Evolutionary conservation across 2,888 invertebrate species (phyloP).

Genomic region (Drosophila affinis): DNA sequence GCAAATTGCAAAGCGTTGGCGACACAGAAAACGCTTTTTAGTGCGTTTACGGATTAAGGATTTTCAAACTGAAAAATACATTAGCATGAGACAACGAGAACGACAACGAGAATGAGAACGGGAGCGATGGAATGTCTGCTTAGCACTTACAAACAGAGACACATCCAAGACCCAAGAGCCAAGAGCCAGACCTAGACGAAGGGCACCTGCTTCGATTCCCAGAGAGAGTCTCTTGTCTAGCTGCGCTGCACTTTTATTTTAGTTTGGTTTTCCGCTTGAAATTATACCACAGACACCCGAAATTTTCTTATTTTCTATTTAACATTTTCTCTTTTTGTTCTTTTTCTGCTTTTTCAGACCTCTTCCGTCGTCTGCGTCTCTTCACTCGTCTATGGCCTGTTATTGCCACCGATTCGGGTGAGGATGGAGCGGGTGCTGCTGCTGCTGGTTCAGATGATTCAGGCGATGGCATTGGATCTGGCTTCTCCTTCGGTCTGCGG

Average conservation of each 20-base stretch:
- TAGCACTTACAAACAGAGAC: neutral
- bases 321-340: slow-evolving; percentile 13
- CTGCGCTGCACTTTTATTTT: slow-evolving; percentile 28
- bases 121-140: slow-evolving; percentile 20
- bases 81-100: slow-evolving; percentile 69
- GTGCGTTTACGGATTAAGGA: slow-evolving; percentile 79
- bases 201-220: slow-evolving; percentile 80
- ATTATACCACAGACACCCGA: slow-evolving; percentile 54
- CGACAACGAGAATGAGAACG: neutral
- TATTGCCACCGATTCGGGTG: slow-evolving; percentile 52
- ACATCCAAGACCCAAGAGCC: slow-evolving; percentile 7
- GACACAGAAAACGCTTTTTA: slow-evolving; percentile 71
- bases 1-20: slow-evolving; percentile 18
- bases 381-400: slow-evolving; percentile 73
- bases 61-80: slow-evolving; percentile 77
- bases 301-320: slow-evolving; percentile 30
- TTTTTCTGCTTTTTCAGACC: slow-evolving; percentile 64
- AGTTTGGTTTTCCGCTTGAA: slow-evolving; percentile 58
- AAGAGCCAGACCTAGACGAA: slow-evolving; percentile 54
- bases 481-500: slow-evolving; percentile 48
- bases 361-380: slow-evolving; percentile 80
- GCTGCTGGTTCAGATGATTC: slow-evolving; percentile 47
- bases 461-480: slow-evolving; percentile 34
- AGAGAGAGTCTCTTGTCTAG: slow-evolving; percentile 37
- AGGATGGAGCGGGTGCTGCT: slow-evolving; percentile 32